These are phyloP conservation scores for Phylloscopus whistleri DNA, from an alignment of 2,113 vertebrate genomes.

Conservation along the genomic window DNA sequence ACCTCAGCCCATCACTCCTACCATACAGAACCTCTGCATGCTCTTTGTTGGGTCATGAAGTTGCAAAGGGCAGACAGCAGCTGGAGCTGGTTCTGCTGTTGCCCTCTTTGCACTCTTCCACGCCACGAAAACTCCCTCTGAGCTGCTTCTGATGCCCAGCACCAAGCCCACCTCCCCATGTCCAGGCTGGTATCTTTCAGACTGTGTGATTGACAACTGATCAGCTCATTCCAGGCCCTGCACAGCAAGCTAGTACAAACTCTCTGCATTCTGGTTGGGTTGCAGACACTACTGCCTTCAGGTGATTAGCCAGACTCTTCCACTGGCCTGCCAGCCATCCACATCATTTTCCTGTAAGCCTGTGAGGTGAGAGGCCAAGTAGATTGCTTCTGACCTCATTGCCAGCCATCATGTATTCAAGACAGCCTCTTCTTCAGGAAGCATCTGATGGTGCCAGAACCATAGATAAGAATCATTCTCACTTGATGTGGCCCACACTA, in stretches of 20 bases:
- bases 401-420: neutral
- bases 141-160: neutral
- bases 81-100: neutral
- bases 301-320: neutral
- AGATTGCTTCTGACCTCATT: neutral
- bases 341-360: neutral
- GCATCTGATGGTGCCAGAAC: neutral
- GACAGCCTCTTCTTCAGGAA: neutral
- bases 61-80: neutral
- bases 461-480: neutral
- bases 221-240: neutral
- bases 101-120: neutral
- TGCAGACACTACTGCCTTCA: neutral
- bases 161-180: neutral
- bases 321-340: neutral
- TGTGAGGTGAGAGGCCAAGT: neutral
- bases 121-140: accelerated
- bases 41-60: neutral
- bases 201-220: neutral
- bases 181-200: neutral
- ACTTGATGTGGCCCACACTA: neutral
- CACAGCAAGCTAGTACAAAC: neutral
- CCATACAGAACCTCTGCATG: accelerated
- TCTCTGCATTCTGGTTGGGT: neutral
- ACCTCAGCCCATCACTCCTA: neutral